These are phyloP conservation scores for Chiroxiphia lanceolata DNA, from an alignment of 2,797 vertebrate genomes.

Conservation along the genomic window DNA sequence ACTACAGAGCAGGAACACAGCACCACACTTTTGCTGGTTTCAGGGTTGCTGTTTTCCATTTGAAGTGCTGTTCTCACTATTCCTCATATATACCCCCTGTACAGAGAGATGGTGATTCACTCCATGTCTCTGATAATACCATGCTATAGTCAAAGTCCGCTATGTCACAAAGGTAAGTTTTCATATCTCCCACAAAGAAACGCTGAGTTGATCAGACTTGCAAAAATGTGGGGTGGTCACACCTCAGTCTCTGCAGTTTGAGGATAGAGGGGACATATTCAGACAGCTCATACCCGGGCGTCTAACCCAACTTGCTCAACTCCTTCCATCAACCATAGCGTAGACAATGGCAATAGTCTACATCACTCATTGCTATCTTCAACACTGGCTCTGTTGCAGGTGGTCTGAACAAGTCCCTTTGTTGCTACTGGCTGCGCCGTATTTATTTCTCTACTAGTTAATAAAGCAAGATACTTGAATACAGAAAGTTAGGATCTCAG, in stretches of 20 bases:
- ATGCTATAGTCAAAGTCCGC: background rate
- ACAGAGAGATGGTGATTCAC: background rate
- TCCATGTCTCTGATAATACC: background rate
- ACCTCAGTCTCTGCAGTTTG: background rate
- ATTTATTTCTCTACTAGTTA: background rate
- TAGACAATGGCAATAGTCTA: background rate
- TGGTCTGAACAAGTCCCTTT: background rate
- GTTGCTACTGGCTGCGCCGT: background rate
- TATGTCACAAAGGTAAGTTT: background rate
- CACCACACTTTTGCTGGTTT: background rate
- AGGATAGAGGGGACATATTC: background rate
- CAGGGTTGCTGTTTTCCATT: background rate
- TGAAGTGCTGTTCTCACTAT: background rate
- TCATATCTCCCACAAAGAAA: background rate
- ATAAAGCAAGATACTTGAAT: background rate
- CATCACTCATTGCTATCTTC: background rate
- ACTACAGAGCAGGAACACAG: background rate
- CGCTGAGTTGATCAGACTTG: background rate
- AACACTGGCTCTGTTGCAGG: rapidly evolving
- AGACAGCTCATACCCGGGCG: background rate
- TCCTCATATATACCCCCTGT: background rate
- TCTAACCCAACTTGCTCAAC: background rate
- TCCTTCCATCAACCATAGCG: background rate
- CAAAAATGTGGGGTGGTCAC: background rate
- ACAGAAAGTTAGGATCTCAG: background rate